These are phyloP conservation scores for Gerris buenoi DNA, from an alignment of 1,140 invertebrate genomes.

Conservation along the genomic window DNA sequence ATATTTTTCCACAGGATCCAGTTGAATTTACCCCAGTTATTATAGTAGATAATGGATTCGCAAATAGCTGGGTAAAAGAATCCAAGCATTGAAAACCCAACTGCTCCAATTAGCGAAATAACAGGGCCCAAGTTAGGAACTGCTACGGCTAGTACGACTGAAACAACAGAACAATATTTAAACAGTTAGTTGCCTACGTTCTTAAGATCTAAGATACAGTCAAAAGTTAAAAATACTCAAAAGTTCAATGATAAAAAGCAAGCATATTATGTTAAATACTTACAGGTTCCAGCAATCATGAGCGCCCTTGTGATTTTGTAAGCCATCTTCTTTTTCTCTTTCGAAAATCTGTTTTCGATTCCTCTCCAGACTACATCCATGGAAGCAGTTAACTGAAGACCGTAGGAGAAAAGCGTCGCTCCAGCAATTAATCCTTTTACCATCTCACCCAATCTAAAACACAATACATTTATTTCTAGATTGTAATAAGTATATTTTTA, in stretches of 20 bases:
- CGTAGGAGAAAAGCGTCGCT: conserved; percentile 81
- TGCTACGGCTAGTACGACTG: conserved; percentile 32
- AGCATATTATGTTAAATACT: too few relatives aligned
- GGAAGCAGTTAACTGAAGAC: conserved; percentile 44
- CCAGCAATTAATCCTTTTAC: conserved; percentile 73
- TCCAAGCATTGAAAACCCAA: conserved; percentile 41
- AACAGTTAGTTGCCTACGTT: too few relatives aligned
- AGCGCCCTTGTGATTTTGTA: conserved; percentile 47
- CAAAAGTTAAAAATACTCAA: too few relatives aligned
- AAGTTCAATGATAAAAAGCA: too few relatives aligned
- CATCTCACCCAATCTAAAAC: conserved; percentile 55
- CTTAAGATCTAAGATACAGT: too few relatives aligned
- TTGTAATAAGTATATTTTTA: too few relatives aligned
- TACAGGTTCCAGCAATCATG: conserved; percentile 37
- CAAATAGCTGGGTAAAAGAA: conserved; percentile 47
- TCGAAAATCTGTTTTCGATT: conserved; percentile 20
- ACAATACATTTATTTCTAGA: too few relatives aligned
- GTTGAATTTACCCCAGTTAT: conserved; percentile 12
- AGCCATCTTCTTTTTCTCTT: conserved; percentile 39
- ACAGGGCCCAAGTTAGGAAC: conserved; percentile 45
- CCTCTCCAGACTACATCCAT: conserved; percentile 18
- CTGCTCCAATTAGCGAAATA: conserved; percentile 47
- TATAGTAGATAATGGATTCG: conserved; percentile 29
- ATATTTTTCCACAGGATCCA: conserved; percentile 17
- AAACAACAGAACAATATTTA: conserved; percentile 23